Conservation (phyloP, 2,888 invertebrate genomes). For the Andricus quercusramuli region DNA sequence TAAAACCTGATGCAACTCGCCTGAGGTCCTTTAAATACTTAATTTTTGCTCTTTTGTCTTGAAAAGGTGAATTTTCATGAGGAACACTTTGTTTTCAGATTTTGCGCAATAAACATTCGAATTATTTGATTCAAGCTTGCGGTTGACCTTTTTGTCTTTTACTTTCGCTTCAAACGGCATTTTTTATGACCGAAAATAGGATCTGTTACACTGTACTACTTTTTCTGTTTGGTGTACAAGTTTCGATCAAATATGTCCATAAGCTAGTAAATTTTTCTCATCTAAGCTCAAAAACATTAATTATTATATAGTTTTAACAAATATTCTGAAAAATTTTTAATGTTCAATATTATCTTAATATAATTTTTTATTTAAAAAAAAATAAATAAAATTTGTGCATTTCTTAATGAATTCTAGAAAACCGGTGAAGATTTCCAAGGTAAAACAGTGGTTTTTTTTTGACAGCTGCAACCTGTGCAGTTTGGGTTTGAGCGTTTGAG, state of each 20-base stretch:
- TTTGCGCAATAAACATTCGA: background rate
- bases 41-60: background rate
- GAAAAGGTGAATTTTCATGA: background rate
- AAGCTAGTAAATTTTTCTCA: background rate
- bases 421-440: background rate
- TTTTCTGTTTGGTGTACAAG: background rate
- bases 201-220: background rate
- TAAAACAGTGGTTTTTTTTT: slow-evolving; percentile 43
- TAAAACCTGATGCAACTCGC: background rate
- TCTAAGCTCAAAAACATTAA: too few relatives aligned
- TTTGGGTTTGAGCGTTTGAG: too few relatives aligned
- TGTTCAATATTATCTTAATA: background rate
- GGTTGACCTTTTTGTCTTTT: background rate
- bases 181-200: background rate
- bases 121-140: background rate
- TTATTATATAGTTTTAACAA: too few relatives aligned
- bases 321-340: background rate
- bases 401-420: slow-evolving; percentile 14
- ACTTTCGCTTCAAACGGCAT: background rate
- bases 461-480: slow-evolving; percentile 59
- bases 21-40: background rate
- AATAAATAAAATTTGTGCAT: background rate
- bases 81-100: background rate
- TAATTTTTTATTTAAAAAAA: background rate
- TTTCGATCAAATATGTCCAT: background rate